A percentile compares a stretch with the other conserved stretches of the same genome.
phyloP scores from a whole-genome alignment of 2,888 invertebrate genomes.

The Cyclophora albipunctata region DNA sequence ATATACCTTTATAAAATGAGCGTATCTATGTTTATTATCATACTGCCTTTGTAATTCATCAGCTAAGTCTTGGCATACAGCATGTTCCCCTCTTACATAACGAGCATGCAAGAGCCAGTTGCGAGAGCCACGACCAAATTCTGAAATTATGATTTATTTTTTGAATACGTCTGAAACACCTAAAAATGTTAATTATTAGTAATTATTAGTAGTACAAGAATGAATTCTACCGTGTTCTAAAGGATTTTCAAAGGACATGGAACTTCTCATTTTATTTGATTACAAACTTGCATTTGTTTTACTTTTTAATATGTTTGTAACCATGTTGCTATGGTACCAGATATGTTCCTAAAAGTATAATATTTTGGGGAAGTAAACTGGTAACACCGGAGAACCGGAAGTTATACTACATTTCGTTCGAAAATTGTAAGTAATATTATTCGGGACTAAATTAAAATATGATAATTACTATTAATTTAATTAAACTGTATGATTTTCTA shows the following conservation, averaged over 20 bases:
- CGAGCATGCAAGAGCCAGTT: constrained; percentile 65
- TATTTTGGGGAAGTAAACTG: not conserved
- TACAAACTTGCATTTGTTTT: too few species aligned
- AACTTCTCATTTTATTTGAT: too few species aligned
- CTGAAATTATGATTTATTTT: constrained; percentile 21
- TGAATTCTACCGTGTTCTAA: constrained; percentile 20
- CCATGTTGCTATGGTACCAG: constrained; percentile 21
- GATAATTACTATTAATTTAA: too few species aligned
- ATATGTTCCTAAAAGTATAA: too few species aligned
- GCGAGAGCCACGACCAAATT: constrained; percentile 38
- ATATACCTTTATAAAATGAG: constrained; percentile 63
- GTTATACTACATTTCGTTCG: not conserved
- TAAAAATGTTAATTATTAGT: not conserved
- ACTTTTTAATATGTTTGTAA: too few species aligned
- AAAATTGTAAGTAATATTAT: not conserved
- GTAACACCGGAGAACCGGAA: constrained; percentile 4
- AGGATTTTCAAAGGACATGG: constrained; percentile 14
- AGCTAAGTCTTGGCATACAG: constrained; percentile 46
- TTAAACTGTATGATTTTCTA: too few species aligned
- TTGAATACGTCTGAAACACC: too few species aligned
- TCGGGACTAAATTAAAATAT: too few species aligned
- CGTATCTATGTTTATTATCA: constrained; percentile 56
- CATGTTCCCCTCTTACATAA: constrained; percentile 63
- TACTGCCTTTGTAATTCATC: constrained; percentile 49
- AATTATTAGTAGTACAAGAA: not conserved